phyloP scores from a whole-genome alignment of 1,140 invertebrate genomes.

The Melitaea cinxia region DNA sequence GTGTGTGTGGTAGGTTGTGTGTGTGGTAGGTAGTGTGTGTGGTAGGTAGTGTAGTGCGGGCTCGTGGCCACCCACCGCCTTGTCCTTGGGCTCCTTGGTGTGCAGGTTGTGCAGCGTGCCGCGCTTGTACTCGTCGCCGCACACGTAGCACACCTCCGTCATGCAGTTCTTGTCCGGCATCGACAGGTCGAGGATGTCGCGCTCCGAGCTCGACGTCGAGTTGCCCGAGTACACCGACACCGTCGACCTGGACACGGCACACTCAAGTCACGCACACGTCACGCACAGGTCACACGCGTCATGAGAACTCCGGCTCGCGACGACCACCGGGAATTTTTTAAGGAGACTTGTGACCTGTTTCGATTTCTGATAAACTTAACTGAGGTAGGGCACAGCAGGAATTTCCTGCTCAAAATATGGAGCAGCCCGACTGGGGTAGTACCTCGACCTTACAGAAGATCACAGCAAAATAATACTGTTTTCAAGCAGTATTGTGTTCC shows the following conservation, averaged over 20 bases:
- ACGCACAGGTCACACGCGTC: neutral
- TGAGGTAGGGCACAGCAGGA: too few relatives aligned
- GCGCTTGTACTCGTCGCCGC: constrained; percentile 92
- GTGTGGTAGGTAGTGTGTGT: too few relatives aligned
- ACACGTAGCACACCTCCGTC: constrained; percentile 94
- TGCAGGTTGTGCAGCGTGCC: constrained; percentile 87
- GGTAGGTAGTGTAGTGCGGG: neutral
- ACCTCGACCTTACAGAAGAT: too few relatives aligned
- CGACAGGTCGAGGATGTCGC: constrained; percentile 91
- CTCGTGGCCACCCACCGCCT: constrained; percentile 48
- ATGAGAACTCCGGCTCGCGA: neutral
- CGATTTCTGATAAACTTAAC: too few relatives aligned
- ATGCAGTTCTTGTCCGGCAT: constrained; percentile 95
- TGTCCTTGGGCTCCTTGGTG: constrained; percentile 83
- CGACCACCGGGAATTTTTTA: too few relatives aligned
- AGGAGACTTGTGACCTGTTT: too few relatives aligned
- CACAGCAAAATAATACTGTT: too few relatives aligned
- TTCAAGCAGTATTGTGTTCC: too few relatives aligned
- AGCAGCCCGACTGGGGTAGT: too few relatives aligned
- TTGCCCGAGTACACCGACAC: constrained; percentile 78
- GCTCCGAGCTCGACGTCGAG: constrained; percentile 78
- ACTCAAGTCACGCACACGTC: too few relatives aligned
- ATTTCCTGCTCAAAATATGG: too few relatives aligned
- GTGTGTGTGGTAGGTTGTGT: too few relatives aligned
- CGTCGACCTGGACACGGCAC: constrained; percentile 52